phyloP scores from a whole-genome alignment of 2,113 vertebrate species.

The Garra rufa region DNA sequence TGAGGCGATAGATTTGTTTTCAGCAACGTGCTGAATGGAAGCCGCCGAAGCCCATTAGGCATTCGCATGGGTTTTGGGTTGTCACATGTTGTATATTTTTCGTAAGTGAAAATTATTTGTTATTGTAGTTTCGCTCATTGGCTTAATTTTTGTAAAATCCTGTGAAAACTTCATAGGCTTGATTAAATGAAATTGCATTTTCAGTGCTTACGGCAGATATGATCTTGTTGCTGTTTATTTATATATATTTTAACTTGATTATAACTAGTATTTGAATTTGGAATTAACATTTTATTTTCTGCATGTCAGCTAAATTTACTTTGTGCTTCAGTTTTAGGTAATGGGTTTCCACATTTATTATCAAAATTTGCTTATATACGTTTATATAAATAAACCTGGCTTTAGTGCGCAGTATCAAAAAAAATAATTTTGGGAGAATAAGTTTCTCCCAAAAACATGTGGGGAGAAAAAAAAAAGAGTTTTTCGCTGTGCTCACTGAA shows the following conservation, averaged over 20 bases:
- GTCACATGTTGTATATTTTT: slow-evolving; percentile 33
- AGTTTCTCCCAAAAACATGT: slow-evolving; percentile 29
- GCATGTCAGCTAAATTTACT: neutral
- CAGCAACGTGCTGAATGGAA: slow-evolving; percentile 42
- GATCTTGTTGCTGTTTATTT: neutral
- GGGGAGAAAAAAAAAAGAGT: slow-evolving; percentile 54
- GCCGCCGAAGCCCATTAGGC: slow-evolving; percentile 38
- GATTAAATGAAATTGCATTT: neutral
- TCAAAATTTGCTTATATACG: neutral
- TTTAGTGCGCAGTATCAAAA: neutral
- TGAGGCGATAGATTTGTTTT: slow-evolving; percentile 44
- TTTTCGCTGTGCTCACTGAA: slow-evolving; percentile 50
- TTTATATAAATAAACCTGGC: slow-evolving; percentile 9
- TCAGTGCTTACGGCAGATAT: neutral
- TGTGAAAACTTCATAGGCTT: neutral
- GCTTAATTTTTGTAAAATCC: slow-evolving; percentile 7
- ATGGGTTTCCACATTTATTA: neutral
- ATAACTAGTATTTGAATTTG: neutral
- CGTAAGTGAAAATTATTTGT: slow-evolving; percentile 27
- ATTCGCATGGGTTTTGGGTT: slow-evolving; percentile 8
- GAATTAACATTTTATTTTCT: neutral
- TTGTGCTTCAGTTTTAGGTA: neutral
- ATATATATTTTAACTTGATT: neutral
- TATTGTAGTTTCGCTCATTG: slow-evolving; percentile 27
- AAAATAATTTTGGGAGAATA: too few relatives aligned